phyloP scores from a whole-genome alignment of 2,113 vertebrate genomes.

The Brachyhypopomus occidentalis region DNA sequence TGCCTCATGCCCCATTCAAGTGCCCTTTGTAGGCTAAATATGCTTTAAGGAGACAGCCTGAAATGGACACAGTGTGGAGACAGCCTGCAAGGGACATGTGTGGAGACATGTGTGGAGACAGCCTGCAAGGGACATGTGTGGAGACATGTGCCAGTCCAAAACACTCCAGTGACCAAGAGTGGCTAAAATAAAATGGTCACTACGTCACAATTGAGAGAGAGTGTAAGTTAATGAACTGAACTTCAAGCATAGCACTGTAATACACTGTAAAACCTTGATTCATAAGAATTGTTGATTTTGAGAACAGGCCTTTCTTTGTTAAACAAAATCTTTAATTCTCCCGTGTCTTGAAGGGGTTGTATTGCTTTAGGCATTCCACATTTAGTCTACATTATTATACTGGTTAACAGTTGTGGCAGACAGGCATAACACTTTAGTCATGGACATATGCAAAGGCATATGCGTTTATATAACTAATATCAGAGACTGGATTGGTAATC shows the following conservation, averaged over 20 bases:
- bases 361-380: background rate
- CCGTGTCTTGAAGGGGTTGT: background rate
- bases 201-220: background rate
- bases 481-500: background rate
- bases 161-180: background rate
- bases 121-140: too few relatives aligned
- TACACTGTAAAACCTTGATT: conserved; percentile 15
- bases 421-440: background rate
- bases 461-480: background rate
- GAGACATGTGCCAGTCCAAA: background rate
- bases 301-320: conserved; percentile 36
- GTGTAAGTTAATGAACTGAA: background rate
- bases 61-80: too few relatives aligned
- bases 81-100: too few relatives aligned
- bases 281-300: conserved; percentile 4
- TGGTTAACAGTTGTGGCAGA: background rate
- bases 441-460: background rate
- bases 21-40: too few relatives aligned
- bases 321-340: background rate
- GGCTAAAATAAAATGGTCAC: background rate
- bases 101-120: too few relatives aligned
- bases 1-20: too few relatives aligned
- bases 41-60: too few relatives aligned
- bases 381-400: background rate
- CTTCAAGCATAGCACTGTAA: background rate